Evolutionary conservation across 2,888 invertebrate genomes (phyloP).

Genomic region (Drosophila engyochracea): DNA sequence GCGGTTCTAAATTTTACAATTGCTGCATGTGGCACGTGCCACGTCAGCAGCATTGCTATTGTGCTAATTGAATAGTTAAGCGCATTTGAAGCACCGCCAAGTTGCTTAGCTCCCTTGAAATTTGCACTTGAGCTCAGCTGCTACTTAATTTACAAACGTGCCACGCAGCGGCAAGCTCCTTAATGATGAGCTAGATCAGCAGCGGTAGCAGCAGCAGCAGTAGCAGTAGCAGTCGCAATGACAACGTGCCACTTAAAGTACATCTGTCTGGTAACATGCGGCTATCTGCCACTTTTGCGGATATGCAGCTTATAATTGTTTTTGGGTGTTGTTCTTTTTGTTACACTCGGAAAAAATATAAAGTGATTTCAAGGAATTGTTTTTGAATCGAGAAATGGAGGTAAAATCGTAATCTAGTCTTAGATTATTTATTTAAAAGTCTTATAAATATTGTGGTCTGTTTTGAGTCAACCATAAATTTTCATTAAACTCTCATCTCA

Average conservation of each 20-base stretch:
- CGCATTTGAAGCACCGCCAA: conserved; percentile 60
- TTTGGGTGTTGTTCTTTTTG: not conserved
- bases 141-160: conserved; percentile 36
- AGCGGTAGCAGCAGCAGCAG: not conserved
- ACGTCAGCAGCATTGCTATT: conserved; percentile 30
- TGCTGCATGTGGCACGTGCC: conserved; percentile 33
- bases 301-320: conserved; percentile 67
- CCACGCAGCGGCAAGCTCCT: conserved; percentile 15
- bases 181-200: conserved; percentile 7
- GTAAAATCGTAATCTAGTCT: not conserved
- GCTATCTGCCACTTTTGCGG: conserved; percentile 55
- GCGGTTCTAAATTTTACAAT: conserved; percentile 1
- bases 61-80: conserved; percentile 72
- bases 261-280: conserved; percentile 54
- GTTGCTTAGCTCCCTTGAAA: conserved; percentile 43
- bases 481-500: accelerated
- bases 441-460: not conserved
- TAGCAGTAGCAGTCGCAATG: not conserved
- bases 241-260: conserved; percentile 20
- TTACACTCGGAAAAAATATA: not conserved
- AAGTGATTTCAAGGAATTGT: not conserved
- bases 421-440: too few relatives aligned
- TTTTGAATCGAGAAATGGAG: not conserved
- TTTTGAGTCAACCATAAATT: not conserved
- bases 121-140: conserved; percentile 27